Evolutionary conservation across 2,113 vertebrate genomes (phyloP), one percentile per base, ranked within the genome.

Genomic region (Tapirus terrestris): DNA sequence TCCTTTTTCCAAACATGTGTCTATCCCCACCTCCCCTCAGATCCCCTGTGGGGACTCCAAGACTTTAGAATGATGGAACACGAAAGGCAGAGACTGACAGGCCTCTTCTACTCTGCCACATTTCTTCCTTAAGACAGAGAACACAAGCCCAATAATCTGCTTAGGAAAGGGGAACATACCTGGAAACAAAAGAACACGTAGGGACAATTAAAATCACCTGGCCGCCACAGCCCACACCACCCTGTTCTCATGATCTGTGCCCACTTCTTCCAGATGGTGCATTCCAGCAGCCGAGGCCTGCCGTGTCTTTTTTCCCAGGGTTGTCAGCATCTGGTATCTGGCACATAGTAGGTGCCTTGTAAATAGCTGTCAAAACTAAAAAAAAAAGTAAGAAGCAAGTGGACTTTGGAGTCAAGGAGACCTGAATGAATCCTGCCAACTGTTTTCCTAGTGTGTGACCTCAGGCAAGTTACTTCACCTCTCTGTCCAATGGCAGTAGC

Each of bases 221-320:
- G 56, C 43, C 8, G 6, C 14, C 1, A 39, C 1, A 10, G 17
- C 14, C 51, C 16, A 61, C 17, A 23, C 77, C n/a, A 17, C 36
- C 5, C 33, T 61, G 33, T 27, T 51, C 29, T 23, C 23, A 11
- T 16, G 3, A 21, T 84, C 25, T 92, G 39, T 25, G 36, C 36
- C 33, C 16, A 3, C 8, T 82, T 84, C 53, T 51, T 45, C 68
- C 36, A 58, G 83, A 51, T 48, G 8, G 4, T 4, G 13, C 1
- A 7, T 13, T 51, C 73, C 27, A 21, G 27, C 1, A 12, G 23
- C 73, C 73, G 33, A 79, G 21, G n/a, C 27, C 51, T 43, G 18
- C 33, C 3, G 0, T 13, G 21, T 63, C 23, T 36, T 63, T 7
- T 29, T 27, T 18, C 72, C 1, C 2, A 17, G 13, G 0, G 9